phyloP scores from a whole-genome alignment of 2,797 vertebrate genomes.

The Chaenodraco wilsoni region DNA sequence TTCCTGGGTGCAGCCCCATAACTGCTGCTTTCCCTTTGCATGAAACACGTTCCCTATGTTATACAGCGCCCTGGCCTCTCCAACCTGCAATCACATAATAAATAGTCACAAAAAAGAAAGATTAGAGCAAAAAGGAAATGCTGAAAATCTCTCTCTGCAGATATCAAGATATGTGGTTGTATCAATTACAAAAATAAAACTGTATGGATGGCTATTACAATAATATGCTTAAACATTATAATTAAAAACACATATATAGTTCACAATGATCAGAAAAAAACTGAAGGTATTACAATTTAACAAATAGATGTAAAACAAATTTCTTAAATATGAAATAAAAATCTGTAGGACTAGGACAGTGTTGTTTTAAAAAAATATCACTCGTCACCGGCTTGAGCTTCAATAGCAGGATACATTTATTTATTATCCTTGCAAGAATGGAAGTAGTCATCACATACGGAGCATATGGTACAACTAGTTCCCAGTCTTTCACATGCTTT shows the following conservation, averaged over 20 bases:
- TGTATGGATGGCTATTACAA: not conserved
- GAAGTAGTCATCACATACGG: no score
- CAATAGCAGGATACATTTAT: no score
- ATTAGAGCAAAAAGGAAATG: not conserved
- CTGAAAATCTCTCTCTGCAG: not conserved
- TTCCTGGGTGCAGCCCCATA: slow-evolving; percentile 90
- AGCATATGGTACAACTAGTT: no score
- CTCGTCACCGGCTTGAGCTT: no score
- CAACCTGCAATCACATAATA: slow-evolving; percentile 82
- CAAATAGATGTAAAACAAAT: no score
- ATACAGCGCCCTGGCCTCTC: slow-evolving; percentile 95
- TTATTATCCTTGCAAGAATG: no score
- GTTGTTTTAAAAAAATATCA: no score
- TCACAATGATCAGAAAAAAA: not conserved
- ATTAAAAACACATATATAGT: not conserved
- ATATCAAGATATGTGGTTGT: not conserved
- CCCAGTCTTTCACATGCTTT: no score
- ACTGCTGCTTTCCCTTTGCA: slow-evolving; percentile 94
- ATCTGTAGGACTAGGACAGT: no score
- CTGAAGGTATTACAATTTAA: not conserved
- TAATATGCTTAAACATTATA: not conserved
- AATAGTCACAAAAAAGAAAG: slow-evolving; percentile 2
- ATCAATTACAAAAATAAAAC: no score
- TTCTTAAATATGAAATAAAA: no score
- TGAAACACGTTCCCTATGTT: slow-evolving; percentile 97